Conservation (phyloP, 2,113 vertebrate genomes). For the Ochotona curzoniae region DNA sequence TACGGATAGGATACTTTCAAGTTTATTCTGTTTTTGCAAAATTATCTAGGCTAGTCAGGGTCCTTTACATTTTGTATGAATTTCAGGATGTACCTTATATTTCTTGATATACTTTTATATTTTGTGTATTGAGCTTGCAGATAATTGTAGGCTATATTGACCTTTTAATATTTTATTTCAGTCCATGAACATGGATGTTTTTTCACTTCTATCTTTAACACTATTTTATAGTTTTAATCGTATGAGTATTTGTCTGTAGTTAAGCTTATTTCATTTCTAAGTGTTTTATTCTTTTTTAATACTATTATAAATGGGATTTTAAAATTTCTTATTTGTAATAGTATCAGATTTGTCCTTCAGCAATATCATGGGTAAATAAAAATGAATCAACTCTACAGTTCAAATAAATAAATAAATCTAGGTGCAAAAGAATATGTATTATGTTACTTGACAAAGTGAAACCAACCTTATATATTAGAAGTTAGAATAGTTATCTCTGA, state of each 20-base stretch:
- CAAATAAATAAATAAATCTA: background rate
- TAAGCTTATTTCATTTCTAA: background rate
- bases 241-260: background rate
- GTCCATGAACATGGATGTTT: background rate
- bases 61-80: background rate
- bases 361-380: background rate
- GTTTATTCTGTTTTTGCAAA: constrained; percentile 13
- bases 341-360: background rate
- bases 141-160: background rate
- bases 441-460: background rate
- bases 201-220: background rate
- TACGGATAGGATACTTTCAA: background rate
- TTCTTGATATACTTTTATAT: background rate
- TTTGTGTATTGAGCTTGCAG: background rate
- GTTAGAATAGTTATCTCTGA: background rate
- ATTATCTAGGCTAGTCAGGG: background rate
- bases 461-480: background rate
- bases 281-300: background rate
- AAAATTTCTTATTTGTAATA: background rate
- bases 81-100: background rate
- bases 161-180: background rate
- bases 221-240: background rate
- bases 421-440: background rate
- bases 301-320: background rate
- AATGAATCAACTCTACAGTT: background rate